Evolutionary conservation across 2,797 vertebrate genomes (phyloP).

Genomic region (Epinephelus awoara): DNA sequence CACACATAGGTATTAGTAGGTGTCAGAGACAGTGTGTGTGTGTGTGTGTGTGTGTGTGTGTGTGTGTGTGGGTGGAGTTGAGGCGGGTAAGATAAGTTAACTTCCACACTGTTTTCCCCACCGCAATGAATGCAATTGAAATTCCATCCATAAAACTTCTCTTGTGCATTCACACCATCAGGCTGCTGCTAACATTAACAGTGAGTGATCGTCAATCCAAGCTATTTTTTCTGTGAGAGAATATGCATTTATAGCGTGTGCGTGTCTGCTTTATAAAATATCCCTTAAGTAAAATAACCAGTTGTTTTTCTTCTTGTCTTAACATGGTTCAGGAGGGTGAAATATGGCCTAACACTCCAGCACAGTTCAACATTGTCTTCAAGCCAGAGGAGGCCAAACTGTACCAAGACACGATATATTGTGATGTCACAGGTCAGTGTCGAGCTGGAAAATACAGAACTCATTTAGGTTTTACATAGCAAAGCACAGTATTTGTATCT

Average conservation of each 20-base stretch:
- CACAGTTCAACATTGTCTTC: slow-evolving; percentile 86
- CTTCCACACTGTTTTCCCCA: neutral
- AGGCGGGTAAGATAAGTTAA: neutral
- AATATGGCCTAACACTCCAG: slow-evolving; percentile 87
- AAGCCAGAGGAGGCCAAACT: slow-evolving; percentile 86
- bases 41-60: neutral
- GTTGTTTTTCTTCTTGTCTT: slow-evolving; percentile 6
- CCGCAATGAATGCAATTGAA: neutral
- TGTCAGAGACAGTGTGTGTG: neutral
- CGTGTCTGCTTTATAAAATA: neutral
- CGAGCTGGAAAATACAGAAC: neutral
- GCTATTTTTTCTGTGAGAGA: neutral
- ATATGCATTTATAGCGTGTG: neutral
- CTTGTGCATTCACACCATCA: neutral
- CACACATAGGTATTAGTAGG: neutral
- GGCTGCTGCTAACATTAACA: neutral
- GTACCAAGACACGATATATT: slow-evolving; percentile 88
- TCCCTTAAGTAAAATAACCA: neutral
- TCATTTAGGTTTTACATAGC: neutral
- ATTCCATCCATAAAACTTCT: neutral
- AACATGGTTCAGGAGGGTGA: slow-evolving; percentile 86
- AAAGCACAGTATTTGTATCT: neutral
- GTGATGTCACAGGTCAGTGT: slow-evolving; percentile 89
- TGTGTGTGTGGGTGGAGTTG: neutral
- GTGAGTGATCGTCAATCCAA: neutral